Percentiles rank a stretch among this genome's conserved stretches.
These are phyloP conservation scores for Regulus satrapa DNA, from an alignment of 2,113 vertebrate genomes.

Conservation along the genomic window DNA sequence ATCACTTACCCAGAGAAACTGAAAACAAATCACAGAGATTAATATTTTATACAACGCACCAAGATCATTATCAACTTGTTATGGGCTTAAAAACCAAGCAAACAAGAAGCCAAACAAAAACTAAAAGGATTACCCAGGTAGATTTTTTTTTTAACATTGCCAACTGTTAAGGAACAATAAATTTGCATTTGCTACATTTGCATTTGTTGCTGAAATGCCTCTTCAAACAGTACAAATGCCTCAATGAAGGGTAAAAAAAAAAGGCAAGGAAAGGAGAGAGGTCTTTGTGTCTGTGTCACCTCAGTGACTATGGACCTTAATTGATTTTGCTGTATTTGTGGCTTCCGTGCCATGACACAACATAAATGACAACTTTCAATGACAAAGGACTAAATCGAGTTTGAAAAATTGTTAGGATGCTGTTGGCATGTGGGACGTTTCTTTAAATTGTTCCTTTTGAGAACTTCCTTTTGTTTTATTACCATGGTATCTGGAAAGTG, in stretches of 20 bases:
- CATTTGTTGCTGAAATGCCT: not conserved
- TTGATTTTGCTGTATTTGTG: not conserved
- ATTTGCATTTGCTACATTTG: not conserved
- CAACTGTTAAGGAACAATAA: not conserved
- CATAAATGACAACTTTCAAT: not conserved
- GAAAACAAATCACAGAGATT: not conserved
- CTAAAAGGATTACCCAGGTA: too few species aligned
- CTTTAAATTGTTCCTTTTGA: not conserved
- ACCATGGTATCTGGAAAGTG: not conserved
- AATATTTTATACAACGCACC: not conserved
- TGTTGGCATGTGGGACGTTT: not conserved
- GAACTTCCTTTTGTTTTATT: not conserved
- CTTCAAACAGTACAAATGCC: not conserved
- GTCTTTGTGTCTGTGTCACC: not conserved
- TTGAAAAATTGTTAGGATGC: not conserved
- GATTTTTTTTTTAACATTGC: not conserved
- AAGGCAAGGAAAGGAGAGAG: not conserved
- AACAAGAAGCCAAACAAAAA: not conserved
- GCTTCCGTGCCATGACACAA: not conserved
- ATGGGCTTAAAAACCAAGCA: not conserved
- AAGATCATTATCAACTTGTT: not conserved
- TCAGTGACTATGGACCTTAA: not conserved
- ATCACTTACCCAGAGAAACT: not conserved
- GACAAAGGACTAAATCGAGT: constrained; percentile 25
- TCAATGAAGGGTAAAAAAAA: not conserved